Evolutionary conservation across 2,113 vertebrate genomes (phyloP), one percentile per base, ranked within the genome.

Genomic region (Otis tarda): DNA sequence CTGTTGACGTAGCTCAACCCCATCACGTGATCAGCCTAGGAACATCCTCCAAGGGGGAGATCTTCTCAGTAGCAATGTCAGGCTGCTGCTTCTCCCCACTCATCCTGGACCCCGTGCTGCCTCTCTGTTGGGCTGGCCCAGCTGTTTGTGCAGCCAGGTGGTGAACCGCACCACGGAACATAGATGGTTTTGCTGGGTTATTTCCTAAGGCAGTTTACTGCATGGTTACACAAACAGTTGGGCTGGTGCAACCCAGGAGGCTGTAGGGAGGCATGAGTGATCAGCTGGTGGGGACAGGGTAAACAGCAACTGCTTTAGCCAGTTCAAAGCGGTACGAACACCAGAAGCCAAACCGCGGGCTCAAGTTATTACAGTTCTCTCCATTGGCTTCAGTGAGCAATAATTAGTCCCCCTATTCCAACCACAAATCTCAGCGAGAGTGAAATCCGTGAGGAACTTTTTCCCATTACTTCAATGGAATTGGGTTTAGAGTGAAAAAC

Each of bases 101-200:
- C 2, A 0, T 30, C 45, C 24, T 60, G 33, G 39, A 37, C 23
- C 23, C 20, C 0, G 0, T 73, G 59, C 55, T 84, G 69, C 59
- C 45, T 55, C 39, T 60, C 33, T 56, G 35, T 17, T 35, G 81
- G 81, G 55, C 63, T 92, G 69, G 35, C 78, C 60, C 41, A 84
- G 64, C 41, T 77, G 35, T 71, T 75, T 55, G 68, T 79, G 79
- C 75, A 90, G 83, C 35, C 67, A 35, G 49, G 57, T 75, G 47
- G 37, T 74, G 80, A 77, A 53, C 31, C 68, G 53, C 2, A 0
- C 57, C 0, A 0, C 30, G 47, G 63, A 92, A 53, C 23, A 61
- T 1, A 3, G 1, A 17, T 53, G 1, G 13, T 31, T 83, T 35
- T 2, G 1, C 76, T 57, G 59, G 45, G 39, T 45, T 87, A 3